Base-by-base conservation (phyloP, 2,888 invertebrate genomes). In the Hemicrepidius hirtus region DNA sequence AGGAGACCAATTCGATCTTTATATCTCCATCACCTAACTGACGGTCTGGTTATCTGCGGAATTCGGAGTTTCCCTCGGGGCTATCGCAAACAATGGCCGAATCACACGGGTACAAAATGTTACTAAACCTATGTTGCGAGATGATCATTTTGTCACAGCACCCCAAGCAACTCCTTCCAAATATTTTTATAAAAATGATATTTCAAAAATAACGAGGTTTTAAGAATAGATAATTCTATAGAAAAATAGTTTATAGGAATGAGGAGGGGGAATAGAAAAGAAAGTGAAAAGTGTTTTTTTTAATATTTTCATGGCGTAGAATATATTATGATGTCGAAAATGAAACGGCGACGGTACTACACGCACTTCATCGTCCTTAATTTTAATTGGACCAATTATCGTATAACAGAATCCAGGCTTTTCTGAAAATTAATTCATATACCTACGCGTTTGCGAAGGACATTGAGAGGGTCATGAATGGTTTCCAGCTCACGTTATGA, bases 1-100 rank as follows among this genome's bases (percentile, higher is more conserved):
- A 68, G 64, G 57, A 69, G 71, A 69, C 68, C 72, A 76, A 74
- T 74, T 74, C 72, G 76, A 72, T 76, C 72, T 74, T 76, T 74
- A 75, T 71, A 75, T 74, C 68, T 68, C 68, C 50, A 68, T 68
- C 75, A 71, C 73, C 75, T 75, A 75, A 75, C 71, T 75, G 75
- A 75, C 68, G 75, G 68, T 67, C 67, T 68, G 71, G 75, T 73
- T 75, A 71, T 73, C 75, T 71, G 70, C 67, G 73, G 71, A 71
- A 75, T 75, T 71, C 60, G 53, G 57, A 69, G 65, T 24, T 65
- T 68, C 76, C 76, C 76, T 70, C 37, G 74, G 57, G 74, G 63
- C 72, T 63, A 72, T 68, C 62, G 62, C 68, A 68, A 72, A 72
- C 72, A 72, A 72, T 67, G 67, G 53, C 71, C 71, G 49, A 67